These are phyloP conservation scores for Bellardia bayeri DNA, from an alignment of 2,888 invertebrate species.

Conservation along the genomic window DNA sequence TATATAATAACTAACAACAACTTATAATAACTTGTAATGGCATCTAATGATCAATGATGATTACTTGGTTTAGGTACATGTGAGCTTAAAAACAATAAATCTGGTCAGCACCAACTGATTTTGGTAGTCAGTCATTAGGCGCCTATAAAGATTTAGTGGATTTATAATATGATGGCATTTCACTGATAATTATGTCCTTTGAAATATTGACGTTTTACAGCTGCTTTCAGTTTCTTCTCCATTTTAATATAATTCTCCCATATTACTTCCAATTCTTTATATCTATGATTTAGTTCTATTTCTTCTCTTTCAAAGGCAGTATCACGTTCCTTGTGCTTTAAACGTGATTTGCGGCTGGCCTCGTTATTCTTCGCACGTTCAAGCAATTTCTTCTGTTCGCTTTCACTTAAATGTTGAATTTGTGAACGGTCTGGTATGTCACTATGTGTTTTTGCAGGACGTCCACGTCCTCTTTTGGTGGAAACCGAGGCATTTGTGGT, in stretches of 20 bases:
- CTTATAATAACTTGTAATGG: conserved; percentile 56
- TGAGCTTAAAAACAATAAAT: conserved; percentile 30
- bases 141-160: background rate
- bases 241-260: conserved; percentile 29
- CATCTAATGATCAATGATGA: conserved; percentile 49
- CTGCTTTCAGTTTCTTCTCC: conserved; percentile 68
- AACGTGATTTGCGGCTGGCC: conserved; percentile 81
- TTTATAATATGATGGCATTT: conserved; percentile 6
- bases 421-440: conserved; percentile 79
- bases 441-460: conserved; percentile 82
- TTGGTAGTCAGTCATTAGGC: background rate
- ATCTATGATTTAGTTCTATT: conserved; percentile 37
- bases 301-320: conserved; percentile 75
- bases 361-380: conserved; percentile 83
- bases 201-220: conserved; percentile 66
- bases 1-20: conserved; percentile 60
- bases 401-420: conserved; percentile 76
- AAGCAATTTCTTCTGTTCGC: conserved; percentile 77
- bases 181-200: conserved; percentile 18
- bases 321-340: conserved; percentile 81
- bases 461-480: conserved; percentile 78
- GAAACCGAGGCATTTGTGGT: conserved; percentile 58
- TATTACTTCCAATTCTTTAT: conserved; percentile 53
- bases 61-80: conserved; percentile 59
- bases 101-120: conserved; percentile 7